Evolutionary conservation across 2,888 invertebrate species (phyloP).

Genomic region (Adelphocoris suturalis): DNA sequence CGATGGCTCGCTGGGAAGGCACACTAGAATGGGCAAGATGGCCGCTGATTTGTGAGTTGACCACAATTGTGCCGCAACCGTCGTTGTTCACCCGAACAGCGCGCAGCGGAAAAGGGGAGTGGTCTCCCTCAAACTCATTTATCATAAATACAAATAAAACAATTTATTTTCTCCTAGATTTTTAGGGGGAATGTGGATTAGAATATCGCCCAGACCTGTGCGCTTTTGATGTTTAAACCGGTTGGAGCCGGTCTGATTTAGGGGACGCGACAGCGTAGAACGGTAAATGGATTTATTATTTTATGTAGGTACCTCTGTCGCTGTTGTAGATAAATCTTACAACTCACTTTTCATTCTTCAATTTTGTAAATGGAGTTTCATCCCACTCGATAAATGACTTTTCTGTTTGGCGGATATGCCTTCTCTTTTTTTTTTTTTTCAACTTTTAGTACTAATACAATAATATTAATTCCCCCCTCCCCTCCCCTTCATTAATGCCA

Average conservation of each 20-base stretch:
- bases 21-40: constrained; percentile 34
- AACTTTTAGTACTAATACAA: not conserved
- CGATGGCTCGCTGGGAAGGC: not conserved
- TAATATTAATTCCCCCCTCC: not conserved
- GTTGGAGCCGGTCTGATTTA: not conserved
- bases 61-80: constrained; percentile 40
- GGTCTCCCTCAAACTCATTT: not conserved
- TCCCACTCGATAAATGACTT: no score
- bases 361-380: no score
- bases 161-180: constrained; percentile 22
- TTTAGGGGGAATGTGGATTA: not conserved
- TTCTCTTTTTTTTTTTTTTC: no score
- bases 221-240: constrained; percentile 11
- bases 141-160: constrained; percentile 36
- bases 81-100: not conserved
- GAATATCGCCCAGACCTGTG: not conserved
- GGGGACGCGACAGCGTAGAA: not conserved
- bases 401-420: no score
- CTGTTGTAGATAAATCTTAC: not conserved
- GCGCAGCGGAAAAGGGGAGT: not conserved
- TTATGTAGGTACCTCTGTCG: not conserved
- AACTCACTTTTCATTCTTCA: no score
- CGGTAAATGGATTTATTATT: not conserved
- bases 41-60: constrained; percentile 49
- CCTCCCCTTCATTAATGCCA: no score